phyloP scores from a whole-genome alignment of 2,113 vertebrate genomes.

The Acrocephalus kingi region DNA sequence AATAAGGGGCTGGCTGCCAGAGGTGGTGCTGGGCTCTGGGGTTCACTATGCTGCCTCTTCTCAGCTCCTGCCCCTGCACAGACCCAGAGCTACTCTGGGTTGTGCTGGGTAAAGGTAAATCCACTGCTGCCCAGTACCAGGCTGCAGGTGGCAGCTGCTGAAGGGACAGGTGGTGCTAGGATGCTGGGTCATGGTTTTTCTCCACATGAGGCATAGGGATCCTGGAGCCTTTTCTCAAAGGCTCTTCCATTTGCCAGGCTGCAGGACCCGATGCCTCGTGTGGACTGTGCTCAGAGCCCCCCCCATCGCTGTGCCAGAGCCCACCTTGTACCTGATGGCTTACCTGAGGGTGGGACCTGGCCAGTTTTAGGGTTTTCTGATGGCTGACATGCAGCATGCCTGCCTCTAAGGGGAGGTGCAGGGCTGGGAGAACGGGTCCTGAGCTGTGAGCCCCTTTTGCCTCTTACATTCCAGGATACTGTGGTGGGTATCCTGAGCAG shows the following conservation, averaged over 20 bases:
- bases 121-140: neutral
- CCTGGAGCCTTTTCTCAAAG: neutral
- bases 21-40: neutral
- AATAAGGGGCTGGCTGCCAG: neutral
- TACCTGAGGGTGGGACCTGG: neutral
- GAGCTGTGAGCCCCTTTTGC: neutral
- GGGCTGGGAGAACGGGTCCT: neutral
- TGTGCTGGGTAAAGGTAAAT: neutral
- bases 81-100: neutral
- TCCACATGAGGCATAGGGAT: fast-evolving
- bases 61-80: neutral
- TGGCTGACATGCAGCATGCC: fast-evolving
- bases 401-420: neutral
- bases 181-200: neutral
- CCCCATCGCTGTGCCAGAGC: fast-evolving
- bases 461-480: neutral
- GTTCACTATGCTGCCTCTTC: neutral
- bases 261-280: neutral
- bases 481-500: neutral
- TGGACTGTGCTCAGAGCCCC: neutral
- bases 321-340: fast-evolving
- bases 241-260: fast-evolving
- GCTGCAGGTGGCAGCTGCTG: neutral
- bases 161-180: neutral
- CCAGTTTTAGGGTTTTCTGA: neutral